Evolutionary conservation across 64 coral and sea anemone species (phyloP).

Genomic region (Stichodactyla helianthus): DNA sequence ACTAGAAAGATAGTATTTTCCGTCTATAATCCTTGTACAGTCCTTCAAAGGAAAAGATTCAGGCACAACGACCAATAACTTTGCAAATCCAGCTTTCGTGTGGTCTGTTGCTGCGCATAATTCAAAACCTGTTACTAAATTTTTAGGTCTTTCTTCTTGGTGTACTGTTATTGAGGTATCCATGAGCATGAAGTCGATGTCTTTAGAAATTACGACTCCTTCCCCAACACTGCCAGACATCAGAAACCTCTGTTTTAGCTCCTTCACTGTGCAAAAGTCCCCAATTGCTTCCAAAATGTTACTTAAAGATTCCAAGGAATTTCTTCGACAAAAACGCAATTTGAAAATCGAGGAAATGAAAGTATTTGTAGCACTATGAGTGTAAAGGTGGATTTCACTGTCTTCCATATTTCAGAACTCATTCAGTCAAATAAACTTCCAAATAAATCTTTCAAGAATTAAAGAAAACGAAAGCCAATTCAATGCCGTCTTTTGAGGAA

Average conservation of each 20-base stretch:
- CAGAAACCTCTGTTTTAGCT: not conserved
- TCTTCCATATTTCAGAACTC: not conserved
- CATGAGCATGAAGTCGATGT: not conserved
- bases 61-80: not conserved
- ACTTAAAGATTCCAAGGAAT: not conserved
- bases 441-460: not conserved
- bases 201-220: not conserved
- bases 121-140: not conserved
- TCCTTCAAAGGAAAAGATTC: not conserved
- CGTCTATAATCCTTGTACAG: not conserved
- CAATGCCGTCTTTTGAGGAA: not conserved
- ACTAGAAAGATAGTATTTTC: not conserved
- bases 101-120: not conserved
- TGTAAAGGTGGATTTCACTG: not conserved
- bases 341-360: not conserved
- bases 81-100: not conserved
- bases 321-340: not conserved
- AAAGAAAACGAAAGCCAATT: not conserved
- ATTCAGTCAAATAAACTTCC: not conserved
- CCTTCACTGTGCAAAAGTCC: not conserved
- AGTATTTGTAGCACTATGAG: not conserved
- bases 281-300: not conserved
- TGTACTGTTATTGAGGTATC: not conserved
- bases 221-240: not conserved
- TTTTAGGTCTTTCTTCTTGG: not conserved